Base-by-base conservation (phyloP, 1,140 invertebrate genomes). In the Bilobella aurantiaca region DNA sequence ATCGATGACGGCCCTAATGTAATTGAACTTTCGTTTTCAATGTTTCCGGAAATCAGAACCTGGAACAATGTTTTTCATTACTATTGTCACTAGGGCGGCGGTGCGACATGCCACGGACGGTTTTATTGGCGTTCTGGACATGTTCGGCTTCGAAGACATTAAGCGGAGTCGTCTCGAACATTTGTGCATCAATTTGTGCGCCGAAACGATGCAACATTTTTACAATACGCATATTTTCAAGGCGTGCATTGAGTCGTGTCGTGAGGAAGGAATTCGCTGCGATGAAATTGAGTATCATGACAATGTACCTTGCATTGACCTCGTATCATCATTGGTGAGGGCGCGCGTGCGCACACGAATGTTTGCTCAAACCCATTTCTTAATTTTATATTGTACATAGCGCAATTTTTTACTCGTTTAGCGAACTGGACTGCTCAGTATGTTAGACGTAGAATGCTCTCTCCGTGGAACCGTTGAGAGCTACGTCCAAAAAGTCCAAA, bases 181-280 rank as follows among this genome's bases (percentile, higher is more conserved):
- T 75, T 79, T 96, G 21, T 96, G 93, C 78, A 93, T 94, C 71
- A 96, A 96, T 78, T 78, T 96, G 49, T 96, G 92, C 77, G 91
- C 93, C 0, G 93, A 97, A 80, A 95, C 93, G 21, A 94, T 96
- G 90, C 93, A 96, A 75, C 92, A 96, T 77, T 96, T 96, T 77
- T 96, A 96, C 80, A 96, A 95, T 76, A 96, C 91, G 32, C 92
- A 96, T 77, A 92, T 95, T 66, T 96, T 96, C 78, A 96, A 95
- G 78, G 91, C 89, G 5, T 90, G 89, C 62, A 90, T 93, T 65
- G 92, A 96, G 78, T 92, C 92, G 47, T 94, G 92, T 75, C 81
- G 89, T 63, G 93, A 96, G 75, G 93, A 96, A 81, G 91, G 91
- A 29, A 92, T 96, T 68, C 82, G 85, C n/a, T 89, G 87, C 75